phyloP scores from a whole-genome alignment of 2,113 vertebrate species.

The Strigops habroptila region DNA sequence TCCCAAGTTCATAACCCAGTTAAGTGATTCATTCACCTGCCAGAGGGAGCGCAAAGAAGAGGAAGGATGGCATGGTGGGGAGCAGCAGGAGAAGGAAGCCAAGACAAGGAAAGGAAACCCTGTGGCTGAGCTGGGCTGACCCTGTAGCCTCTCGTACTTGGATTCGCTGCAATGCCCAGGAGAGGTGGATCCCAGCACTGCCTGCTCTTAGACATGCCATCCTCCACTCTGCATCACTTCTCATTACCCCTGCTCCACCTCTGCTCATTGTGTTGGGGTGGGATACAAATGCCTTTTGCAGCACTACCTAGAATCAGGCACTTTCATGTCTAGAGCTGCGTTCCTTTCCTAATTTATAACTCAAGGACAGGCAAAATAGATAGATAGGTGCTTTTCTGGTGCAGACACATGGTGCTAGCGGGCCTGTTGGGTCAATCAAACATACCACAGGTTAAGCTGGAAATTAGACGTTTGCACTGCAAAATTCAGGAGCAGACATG shows the following conservation, averaged over 20 bases:
- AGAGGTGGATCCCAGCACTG: background rate
- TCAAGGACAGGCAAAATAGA: background rate
- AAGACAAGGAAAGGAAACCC: background rate
- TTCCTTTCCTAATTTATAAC: background rate
- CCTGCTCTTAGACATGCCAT: background rate
- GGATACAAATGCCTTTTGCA: background rate
- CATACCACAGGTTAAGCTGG: background rate
- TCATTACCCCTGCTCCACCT: background rate
- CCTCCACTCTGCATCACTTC: rapidly evolving
- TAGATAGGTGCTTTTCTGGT: background rate
- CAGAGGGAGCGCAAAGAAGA: background rate
- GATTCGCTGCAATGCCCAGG: background rate
- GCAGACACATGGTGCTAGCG: background rate
- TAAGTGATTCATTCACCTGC: rapidly evolving
- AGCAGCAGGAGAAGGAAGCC: background rate
- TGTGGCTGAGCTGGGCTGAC: background rate
- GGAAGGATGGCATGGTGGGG: background rate
- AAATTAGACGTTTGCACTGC: background rate
- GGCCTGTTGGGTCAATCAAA: background rate
- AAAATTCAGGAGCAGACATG: background rate
- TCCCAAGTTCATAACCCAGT: background rate
- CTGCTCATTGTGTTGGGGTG: background rate
- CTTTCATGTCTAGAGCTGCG: background rate
- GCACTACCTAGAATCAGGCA: background rate
- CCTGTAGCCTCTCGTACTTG: rapidly evolving